These are phyloP conservation scores for Dendronephthya gigantea DNA, from an alignment of 64 coral and sea anemone genomes.

Conservation along the genomic window DNA sequence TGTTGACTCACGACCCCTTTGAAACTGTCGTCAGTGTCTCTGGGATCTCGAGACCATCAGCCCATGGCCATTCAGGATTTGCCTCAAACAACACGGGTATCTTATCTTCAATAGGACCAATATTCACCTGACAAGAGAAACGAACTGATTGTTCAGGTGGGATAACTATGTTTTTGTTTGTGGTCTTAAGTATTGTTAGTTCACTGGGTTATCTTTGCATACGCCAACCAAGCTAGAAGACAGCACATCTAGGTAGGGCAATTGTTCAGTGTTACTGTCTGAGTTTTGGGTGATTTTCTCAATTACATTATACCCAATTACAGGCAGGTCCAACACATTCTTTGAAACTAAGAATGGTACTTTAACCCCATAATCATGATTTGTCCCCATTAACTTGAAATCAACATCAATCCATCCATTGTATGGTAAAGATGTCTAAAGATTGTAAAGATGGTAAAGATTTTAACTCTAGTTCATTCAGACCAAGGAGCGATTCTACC, in stretches of 20 bases:
- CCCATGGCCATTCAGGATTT: not conserved
- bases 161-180: not conserved
- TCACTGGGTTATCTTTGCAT: not conserved
- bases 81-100: slow-evolving; percentile 11
- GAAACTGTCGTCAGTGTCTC: slow-evolving; percentile 14
- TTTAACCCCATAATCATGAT: not conserved
- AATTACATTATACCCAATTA: slow-evolving; percentile 18
- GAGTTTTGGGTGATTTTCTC: not conserved
- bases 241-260: not conserved
- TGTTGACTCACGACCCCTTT: not conserved
- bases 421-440: not conserved
- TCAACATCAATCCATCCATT: slow-evolving; percentile 9
- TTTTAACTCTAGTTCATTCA: not conserved
- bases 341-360: slow-evolving; percentile 6
- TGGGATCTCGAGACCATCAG: slow-evolving; percentile 10
- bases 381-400: slow-evolving; percentile 9
- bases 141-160: not conserved
- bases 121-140: not conserved
- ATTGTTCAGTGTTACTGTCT: not conserved
- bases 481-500: not conserved
- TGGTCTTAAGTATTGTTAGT: not conserved
- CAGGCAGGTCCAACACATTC: not conserved
- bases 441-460: too few species aligned
- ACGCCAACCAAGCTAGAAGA: not conserved
- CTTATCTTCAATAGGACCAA: not conserved